Evolutionary conservation across 2,888 invertebrate species (phyloP), one percentile per base, ranked within the genome.

Genomic region (Drosophila gaucha): DNA sequence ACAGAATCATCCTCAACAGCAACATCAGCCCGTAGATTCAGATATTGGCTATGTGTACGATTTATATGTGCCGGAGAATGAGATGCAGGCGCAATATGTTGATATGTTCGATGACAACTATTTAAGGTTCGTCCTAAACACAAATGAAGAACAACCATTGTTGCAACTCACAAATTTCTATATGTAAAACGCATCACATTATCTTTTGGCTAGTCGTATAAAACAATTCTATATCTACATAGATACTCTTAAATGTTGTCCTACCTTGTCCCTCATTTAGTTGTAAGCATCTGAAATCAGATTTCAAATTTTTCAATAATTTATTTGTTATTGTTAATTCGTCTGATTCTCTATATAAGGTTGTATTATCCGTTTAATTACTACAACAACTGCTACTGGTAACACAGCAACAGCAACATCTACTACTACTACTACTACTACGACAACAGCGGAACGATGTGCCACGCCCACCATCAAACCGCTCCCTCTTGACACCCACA

Each of bases 1-100:
- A 4, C 12, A 14, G 16, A 6, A 46, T 20, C n/a, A 6, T 9
- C 16, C 50, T 20, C 30, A 31, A 22, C 49, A 31, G 16, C 56
- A 54, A 14, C 80, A 80, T 18, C 63, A 62, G 64, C 86, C 88
- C 10, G 83, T 83, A 20, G 89, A 91, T 65, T 90, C 89, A 6
- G 89, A 92, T 38, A 76, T 88, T n/a, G 89, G 91, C 51, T 95
- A 93, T 89, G 94, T 95, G 6, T 95, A 94, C 74, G 95, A 95
- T 90, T 91, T 95, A 26, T 95, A 95, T 90, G 93, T 94, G 79
- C 93, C 93, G 9, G 90, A 92, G 74, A 92, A 92, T 71, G 92
- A 92, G 18, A 92, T 92, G 71, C 92, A 93, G 41, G 91, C 92
- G 33, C 92, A 93, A 64, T 84, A 92, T 70, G 89, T 90, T 59